Conservation (phyloP, 2,888 invertebrate genomes). For the Cyaniris semiargus region DNA sequence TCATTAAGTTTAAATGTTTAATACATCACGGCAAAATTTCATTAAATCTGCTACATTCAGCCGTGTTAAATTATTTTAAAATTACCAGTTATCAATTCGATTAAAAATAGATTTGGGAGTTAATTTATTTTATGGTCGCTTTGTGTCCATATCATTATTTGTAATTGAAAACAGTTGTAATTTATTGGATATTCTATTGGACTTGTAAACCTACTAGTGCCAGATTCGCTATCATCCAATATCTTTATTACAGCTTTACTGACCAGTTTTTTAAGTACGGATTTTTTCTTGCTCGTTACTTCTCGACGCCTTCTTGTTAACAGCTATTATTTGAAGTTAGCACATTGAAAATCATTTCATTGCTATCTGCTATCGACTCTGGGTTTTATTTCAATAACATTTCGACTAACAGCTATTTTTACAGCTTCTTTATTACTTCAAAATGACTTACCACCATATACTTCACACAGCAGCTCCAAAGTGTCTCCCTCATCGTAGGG, state of each 20-base stretch:
- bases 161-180: neutral
- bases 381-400: too few species aligned
- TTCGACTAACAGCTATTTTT: neutral
- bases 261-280: too few species aligned
- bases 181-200: neutral
- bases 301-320: too few species aligned
- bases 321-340: too few species aligned
- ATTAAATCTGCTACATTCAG: conserved; percentile 18
- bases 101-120: neutral
- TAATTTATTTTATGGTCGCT: conserved; percentile 2
- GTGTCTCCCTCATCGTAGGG: conserved; percentile 92
- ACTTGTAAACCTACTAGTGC: too few species aligned
- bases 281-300: too few species aligned
- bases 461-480: conserved; percentile 89
- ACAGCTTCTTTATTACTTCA: neutral
- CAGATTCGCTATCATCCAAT: too few species aligned
- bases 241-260: too few species aligned
- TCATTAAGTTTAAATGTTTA: conserved; percentile 31
- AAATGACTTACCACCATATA: conserved; percentile 83
- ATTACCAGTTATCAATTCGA: conserved; percentile 1
- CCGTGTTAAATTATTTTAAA: conserved; percentile 20
- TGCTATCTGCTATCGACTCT: too few species aligned
- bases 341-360: too few species aligned
- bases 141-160: conserved; percentile 4
- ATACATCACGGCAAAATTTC: conserved; percentile 23